Percentiles rank a stretch among this genome's conserved stretches.
Conservation (phyloP, 53 echinoderm and acorn worm genomes). For the Luidia sarsii region DNA sequence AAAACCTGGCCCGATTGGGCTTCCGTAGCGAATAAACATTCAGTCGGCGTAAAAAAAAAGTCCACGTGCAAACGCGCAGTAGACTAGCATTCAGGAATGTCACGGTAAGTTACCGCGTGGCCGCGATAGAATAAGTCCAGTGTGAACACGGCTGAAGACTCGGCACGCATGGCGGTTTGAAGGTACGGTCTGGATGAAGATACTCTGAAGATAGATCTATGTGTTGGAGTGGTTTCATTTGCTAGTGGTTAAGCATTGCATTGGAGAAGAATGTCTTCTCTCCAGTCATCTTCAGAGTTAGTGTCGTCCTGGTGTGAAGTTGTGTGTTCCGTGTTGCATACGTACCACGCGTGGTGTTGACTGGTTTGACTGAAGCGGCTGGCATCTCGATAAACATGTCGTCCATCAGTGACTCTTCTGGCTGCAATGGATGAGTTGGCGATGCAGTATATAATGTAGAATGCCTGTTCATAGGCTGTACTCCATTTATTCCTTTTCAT, state of each 20-base stretch:
- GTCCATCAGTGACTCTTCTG: too few species aligned
- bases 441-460: slow-evolving; percentile 48
- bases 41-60: too few species aligned
- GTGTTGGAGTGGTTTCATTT: not conserved
- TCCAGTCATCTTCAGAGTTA: not conserved
- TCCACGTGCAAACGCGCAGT: too few species aligned
- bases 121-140: too few species aligned
- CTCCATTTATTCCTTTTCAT: slow-evolving; percentile 51
- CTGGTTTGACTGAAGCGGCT: slow-evolving; percentile 57
- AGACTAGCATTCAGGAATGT: too few species aligned
- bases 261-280: too few species aligned
- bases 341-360: slow-evolving; percentile 20
- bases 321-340: not conserved
- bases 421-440: slow-evolving; percentile 52
- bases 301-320: slow-evolving; percentile 6
- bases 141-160: too few species aligned
- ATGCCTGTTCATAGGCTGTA: slow-evolving; percentile 58
- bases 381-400: slow-evolving; percentile 46
- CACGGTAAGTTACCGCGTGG: too few species aligned
- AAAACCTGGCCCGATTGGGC: too few species aligned
- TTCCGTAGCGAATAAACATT: too few species aligned
- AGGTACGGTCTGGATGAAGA: not conserved
- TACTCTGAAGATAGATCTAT: slow-evolving; percentile 8
- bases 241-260: not conserved
- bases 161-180: not conserved